phyloP scores from a whole-genome alignment of 2,113 vertebrate genomes.

The Struthio camelus region DNA sequence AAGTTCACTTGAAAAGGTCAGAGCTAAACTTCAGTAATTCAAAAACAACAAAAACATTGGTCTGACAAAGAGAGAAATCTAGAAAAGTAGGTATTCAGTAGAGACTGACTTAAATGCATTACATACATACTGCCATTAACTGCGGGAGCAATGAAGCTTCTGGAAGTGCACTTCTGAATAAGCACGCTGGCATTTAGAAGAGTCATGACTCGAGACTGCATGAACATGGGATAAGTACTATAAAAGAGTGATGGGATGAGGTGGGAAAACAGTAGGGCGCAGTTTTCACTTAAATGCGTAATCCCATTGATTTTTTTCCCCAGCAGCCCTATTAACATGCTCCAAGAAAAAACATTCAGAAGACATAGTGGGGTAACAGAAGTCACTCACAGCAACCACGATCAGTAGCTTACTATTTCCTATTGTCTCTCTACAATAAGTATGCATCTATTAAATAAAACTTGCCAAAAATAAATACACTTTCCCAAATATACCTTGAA shows the following conservation, averaged over 20 bases:
- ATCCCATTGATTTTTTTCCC: background rate
- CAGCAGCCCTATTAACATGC: background rate
- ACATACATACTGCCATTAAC: fast-evolving
- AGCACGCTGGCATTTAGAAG: background rate
- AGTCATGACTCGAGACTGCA: background rate
- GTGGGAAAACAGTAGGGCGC: background rate
- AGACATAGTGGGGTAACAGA: background rate
- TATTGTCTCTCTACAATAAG: background rate
- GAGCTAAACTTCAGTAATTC: background rate
- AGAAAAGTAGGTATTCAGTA: fast-evolving
- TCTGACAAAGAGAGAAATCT: background rate
- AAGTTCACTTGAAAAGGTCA: constrained; percentile 39
- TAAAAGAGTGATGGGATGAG: fast-evolving
- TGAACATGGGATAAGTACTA: fast-evolving
- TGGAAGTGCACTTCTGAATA: background rate
- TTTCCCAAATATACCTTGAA: background rate
- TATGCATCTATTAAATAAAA: background rate
- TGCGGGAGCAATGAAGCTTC: background rate
- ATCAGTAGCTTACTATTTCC: background rate
- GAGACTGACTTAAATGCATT: background rate
- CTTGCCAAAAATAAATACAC: fast-evolving
- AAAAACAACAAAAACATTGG: background rate
- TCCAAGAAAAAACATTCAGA: background rate
- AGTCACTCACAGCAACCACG: background rate
- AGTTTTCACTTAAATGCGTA: background rate